phyloP scores from a whole-genome alignment of 92 coral and sea anemone species.

The Phymanthus crucifer region DNA sequence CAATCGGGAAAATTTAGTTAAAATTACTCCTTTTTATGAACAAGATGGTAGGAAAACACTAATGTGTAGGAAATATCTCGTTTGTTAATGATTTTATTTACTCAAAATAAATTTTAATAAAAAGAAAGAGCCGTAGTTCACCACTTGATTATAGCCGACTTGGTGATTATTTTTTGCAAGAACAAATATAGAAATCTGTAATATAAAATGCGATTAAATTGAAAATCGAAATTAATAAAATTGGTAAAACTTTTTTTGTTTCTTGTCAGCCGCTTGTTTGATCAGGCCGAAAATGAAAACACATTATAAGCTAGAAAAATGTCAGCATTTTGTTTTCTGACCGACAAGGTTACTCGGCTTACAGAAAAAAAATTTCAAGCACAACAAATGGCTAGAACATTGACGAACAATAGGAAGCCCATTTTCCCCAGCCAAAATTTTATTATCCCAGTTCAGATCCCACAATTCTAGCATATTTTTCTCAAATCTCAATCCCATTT shows the following conservation, averaged over 20 bases:
- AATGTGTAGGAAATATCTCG: background rate
- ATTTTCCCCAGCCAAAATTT: no score
- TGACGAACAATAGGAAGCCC: no score
- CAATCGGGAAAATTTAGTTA: background rate
- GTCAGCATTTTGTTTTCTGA: background rate
- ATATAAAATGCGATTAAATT: background rate
- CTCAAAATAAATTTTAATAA: constrained; percentile 1
- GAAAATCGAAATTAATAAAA: background rate
- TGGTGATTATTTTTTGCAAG: background rate
- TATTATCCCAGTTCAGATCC: no score
- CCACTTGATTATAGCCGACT: background rate
- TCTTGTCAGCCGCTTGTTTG: background rate
- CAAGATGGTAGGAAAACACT: background rate
- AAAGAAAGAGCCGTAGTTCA: background rate
- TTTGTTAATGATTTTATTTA: background rate
- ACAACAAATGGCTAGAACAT: constrained; percentile 8
- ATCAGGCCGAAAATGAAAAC: constrained; percentile 7
- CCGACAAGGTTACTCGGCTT: background rate
- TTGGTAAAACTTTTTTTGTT: background rate
- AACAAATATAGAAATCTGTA: background rate
- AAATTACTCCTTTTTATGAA: background rate
- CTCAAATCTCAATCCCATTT: no score
- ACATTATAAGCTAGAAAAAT: background rate
- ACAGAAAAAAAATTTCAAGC: background rate
- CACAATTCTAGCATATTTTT: no score